Evolutionary conservation across 2,888 invertebrate genomes (phyloP), one percentile per base, ranked within the genome.

Genomic region (Volucella zonaria): DNA sequence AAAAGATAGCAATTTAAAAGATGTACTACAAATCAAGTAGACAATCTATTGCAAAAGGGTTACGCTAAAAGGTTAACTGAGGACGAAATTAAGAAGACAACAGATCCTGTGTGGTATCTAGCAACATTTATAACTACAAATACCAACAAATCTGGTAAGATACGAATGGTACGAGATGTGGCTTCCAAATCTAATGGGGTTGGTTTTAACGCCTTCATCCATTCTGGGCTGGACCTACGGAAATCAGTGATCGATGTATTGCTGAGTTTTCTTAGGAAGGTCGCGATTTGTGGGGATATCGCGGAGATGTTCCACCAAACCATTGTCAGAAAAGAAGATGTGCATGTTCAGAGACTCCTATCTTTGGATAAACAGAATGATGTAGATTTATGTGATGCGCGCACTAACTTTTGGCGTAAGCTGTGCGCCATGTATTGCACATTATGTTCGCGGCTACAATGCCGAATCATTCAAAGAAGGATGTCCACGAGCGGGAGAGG

Each of bases 91-190:
- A 51, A 67, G 18, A 51, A 56, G 43, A 42, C 59, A 9, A 15
- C 11, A 11, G 14, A 59, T 42, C 42, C 15, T 43, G 42, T 42
- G 42, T 59, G 42, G 59, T 59, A 59, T 15, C 11, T 59, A 59
- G 42, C 59, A 42, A 59, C 10, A 15, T 59, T 42, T n/a, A 15
- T 59, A 9, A 43, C 59, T 89, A 89, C 18, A 89, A 89, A 67
- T 87, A 87, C 2, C 82, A 18, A 18, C 18, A 18, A 18, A 18
- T 18, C 18, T 18, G 18, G 75, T 43, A 86, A 87, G 75, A 40
- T 89, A 3, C 74, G 89, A 38, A 54, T 90, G 11, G 89, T 90
- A 0, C 89, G 85, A 83, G 89, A 90, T 75, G 90, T 89, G 1
- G 89, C 89, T 3, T 89, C 89, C 1, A 88, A 86, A 59, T 83